phyloP scores from a whole-genome alignment of 1,140 invertebrate species.

The Anoplophora glabripennis region DNA sequence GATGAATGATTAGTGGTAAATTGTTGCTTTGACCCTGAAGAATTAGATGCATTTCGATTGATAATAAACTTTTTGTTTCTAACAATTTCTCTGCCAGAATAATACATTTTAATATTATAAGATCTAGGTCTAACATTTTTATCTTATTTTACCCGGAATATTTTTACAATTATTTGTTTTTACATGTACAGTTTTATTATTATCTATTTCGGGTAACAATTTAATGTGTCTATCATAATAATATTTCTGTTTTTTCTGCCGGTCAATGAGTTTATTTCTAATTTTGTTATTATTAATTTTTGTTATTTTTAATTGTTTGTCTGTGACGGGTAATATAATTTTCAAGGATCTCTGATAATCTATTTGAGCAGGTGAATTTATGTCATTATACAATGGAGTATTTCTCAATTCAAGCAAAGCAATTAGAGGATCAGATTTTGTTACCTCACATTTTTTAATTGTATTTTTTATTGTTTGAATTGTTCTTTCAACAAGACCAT shows the following conservation, averaged over 20 bases:
- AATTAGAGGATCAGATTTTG: neutral
- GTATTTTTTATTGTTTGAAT: slow-evolving; percentile 36
- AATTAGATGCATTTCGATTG: neutral
- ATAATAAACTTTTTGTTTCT: slow-evolving; percentile 1
- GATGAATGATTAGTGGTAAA: no score
- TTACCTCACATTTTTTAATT: slow-evolving; percentile 28
- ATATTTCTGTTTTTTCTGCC: slow-evolving; percentile 1
- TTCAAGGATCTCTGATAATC: neutral
- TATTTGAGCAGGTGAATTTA: neutral
- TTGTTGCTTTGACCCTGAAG: no score
- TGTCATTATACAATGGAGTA: no score
- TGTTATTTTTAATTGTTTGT: neutral
- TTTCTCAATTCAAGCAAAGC: neutral
- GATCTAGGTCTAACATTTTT: slow-evolving; percentile 3
- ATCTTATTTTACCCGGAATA: slow-evolving; percentile 1
- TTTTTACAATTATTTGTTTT: slow-evolving; percentile 2
- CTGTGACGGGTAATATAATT: neutral
- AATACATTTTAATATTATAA: neutral
- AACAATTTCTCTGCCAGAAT: neutral
- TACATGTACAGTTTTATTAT: slow-evolving; percentile 1
- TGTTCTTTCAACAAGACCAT: slow-evolving; percentile 42
- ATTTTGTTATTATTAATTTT: neutral
- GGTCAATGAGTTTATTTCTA: neutral
- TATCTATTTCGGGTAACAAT: neutral
- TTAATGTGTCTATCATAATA: neutral